phyloP scores from a whole-genome alignment of 2,113 vertebrate genomes.

The Daboia siamensis region DNA sequence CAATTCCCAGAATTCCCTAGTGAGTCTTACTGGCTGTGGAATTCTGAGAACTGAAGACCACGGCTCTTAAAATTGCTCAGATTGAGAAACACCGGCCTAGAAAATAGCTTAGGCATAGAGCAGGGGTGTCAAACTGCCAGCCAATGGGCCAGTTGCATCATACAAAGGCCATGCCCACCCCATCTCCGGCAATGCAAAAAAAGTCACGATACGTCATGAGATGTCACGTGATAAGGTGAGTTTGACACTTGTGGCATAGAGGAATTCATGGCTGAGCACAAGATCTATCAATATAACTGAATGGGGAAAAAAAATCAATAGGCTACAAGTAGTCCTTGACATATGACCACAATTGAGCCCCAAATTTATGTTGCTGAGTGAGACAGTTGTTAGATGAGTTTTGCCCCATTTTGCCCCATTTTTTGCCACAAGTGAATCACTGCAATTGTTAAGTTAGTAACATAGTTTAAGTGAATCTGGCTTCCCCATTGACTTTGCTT shows the following conservation, averaged over 20 bases:
- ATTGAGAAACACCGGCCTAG: neutral
- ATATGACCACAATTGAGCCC: neutral
- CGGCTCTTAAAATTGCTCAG: neutral
- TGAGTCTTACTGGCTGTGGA: neutral
- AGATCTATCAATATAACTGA: neutral
- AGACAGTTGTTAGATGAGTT: neutral
- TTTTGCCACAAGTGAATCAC: neutral
- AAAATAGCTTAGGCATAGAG: too few relatives aligned
- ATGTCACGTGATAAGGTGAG: too few relatives aligned
- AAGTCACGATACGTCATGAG: too few relatives aligned
- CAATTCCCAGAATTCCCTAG: neutral
- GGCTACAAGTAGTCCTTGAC: neutral
- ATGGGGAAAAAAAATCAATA: neutral
- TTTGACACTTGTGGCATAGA: neutral
- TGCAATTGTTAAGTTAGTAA: neutral
- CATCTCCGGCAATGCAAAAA: too few relatives aligned
- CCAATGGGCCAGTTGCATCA: too few relatives aligned
- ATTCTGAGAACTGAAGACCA: neutral
- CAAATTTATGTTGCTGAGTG: neutral
- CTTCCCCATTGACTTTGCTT: neutral
- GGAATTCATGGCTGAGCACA: neutral
- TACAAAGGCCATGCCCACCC: too few relatives aligned
- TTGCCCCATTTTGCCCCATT: too few relatives aligned
- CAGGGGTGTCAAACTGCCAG: too few relatives aligned
- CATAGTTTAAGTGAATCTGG: neutral